Conservation (phyloP, 2,888 invertebrate species). For the Aleiodes leptofemur region DNA sequence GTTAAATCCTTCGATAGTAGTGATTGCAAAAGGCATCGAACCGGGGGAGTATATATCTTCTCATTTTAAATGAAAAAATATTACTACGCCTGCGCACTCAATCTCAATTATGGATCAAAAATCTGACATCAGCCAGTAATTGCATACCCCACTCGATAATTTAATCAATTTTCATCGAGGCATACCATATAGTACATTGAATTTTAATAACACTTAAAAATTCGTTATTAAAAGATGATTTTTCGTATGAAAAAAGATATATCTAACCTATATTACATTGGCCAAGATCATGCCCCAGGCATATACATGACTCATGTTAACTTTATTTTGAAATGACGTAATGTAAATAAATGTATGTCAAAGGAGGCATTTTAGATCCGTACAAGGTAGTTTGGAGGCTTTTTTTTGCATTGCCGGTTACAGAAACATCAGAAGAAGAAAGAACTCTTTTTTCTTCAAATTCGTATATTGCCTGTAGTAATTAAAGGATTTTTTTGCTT, state of each 20-base stretch:
- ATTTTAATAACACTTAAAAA: too few relatives aligned
- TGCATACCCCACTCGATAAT: conserved; percentile 1
- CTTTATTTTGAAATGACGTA: conserved; percentile 39
- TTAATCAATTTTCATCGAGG: not conserved
- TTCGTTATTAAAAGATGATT: too few relatives aligned
- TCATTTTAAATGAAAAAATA: not conserved
- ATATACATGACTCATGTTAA: conserved; percentile 40
- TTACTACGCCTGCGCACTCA: not conserved
- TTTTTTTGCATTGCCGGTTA: conserved; percentile 1
- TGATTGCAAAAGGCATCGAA: not conserved
- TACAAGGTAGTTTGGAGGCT: conserved; percentile 39
- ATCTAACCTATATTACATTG: not conserved
- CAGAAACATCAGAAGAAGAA: not conserved
- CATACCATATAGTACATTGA: not conserved
- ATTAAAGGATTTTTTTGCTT: too few relatives aligned
- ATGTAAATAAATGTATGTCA: conserved; percentile 45
- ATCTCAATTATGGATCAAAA: not conserved
- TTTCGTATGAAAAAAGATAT: not conserved
- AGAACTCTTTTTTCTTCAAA: too few relatives aligned
- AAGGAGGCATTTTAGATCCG: conserved; percentile 14
- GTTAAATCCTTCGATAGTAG: not conserved
- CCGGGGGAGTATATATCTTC: not conserved
- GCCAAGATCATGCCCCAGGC: not conserved
- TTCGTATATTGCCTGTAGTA: too few relatives aligned
- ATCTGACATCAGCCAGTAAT: not conserved